These are phyloP conservation scores for Heloderma charlesbogerti DNA, from an alignment of 2,113 vertebrate species.

Conservation along the genomic window DNA sequence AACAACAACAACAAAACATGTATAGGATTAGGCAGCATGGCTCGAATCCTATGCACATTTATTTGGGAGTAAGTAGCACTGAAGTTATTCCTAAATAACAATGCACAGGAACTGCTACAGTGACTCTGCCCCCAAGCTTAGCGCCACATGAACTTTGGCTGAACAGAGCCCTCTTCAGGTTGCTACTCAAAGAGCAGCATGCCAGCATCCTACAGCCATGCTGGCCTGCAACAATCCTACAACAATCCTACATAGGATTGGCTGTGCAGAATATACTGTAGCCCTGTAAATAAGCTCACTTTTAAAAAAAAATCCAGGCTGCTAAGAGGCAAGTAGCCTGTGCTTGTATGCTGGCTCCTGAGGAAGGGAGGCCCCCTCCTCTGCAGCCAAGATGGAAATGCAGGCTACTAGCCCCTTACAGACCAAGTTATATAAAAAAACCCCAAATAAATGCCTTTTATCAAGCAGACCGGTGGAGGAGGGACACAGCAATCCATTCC, in stretches of 20 bases:
- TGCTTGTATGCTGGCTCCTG: neutral
- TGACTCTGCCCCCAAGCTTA: neutral
- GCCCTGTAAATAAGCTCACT: neutral
- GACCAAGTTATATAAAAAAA: too few species aligned
- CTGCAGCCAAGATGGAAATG: neutral
- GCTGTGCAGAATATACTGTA: neutral
- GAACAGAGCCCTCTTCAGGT: neutral
- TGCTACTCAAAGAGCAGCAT: neutral
- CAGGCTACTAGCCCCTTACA: neutral
- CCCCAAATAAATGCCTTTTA: too few species aligned
- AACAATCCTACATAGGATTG: neutral
- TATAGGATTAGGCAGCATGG: neutral
- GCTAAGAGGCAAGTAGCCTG: neutral
- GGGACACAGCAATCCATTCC: neutral
- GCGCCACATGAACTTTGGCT: neutral
- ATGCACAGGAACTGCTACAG: neutral
- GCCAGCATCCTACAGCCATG: neutral
- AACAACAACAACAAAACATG: neutral
- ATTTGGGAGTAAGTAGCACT: neutral
- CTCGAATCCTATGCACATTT: neutral
- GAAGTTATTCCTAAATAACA: neutral
- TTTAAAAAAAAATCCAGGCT: neutral
- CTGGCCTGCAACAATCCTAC: too few species aligned
- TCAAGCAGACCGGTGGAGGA: neutral
- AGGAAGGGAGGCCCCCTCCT: neutral